Percentiles rank a stretch among this genome's conserved stretches.
Conservation (phyloP, 2,888 invertebrate species). For the Drosophila hamatofila region DNA sequence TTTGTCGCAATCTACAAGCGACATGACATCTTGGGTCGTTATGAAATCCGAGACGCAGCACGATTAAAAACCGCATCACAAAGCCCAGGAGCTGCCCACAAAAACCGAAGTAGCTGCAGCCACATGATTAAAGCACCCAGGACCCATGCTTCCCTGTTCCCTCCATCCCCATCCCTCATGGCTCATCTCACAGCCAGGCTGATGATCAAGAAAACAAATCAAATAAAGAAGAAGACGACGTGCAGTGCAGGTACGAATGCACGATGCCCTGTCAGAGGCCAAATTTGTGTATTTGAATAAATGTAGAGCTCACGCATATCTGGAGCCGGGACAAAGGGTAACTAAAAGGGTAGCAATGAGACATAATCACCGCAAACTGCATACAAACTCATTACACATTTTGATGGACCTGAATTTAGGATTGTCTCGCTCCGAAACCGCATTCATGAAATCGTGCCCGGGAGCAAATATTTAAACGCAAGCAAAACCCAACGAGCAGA, state of each 20-base stretch:
- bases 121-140: constrained; percentile 40
- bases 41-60: constrained; percentile 67
- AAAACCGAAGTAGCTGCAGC: constrained; percentile 28
- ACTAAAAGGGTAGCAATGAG: constrained; percentile 9
- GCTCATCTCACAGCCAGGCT: constrained; percentile 22
- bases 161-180: neutral
- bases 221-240: neutral
- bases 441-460: constrained; percentile 50
- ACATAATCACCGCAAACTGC: constrained; percentile 29
- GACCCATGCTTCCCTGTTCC: neutral
- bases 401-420: constrained; percentile 39
- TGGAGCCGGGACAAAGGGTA: constrained; percentile 14
- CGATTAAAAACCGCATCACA: constrained; percentile 51
- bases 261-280: constrained; percentile 29
- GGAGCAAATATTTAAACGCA: constrained; percentile 28
- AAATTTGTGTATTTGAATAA: constrained; percentile 22
- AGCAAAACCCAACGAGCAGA: constrained; percentile 18
- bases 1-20: constrained; percentile 55
- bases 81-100: constrained; percentile 49
- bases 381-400: constrained; percentile 44
- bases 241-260: constrained; percentile 15
- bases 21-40: constrained; percentile 20
- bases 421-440: constrained; percentile 45
- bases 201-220: constrained; percentile 10
- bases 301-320: constrained; percentile 23